Evolutionary conservation across 2,888 invertebrate genomes (phyloP).

Genomic region (Caenorhabditis sp.): DNA sequence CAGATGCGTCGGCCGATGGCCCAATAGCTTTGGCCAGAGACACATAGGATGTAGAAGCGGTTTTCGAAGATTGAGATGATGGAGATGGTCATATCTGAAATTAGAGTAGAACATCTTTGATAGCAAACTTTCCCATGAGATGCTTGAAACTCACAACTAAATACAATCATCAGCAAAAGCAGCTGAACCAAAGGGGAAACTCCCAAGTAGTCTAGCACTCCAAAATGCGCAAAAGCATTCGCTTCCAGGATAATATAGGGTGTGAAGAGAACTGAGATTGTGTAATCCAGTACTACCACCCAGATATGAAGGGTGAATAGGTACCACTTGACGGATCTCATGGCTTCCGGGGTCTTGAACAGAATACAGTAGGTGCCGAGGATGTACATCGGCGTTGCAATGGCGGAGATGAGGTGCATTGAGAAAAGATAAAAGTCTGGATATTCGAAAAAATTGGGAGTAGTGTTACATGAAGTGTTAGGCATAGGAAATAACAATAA

Average conservation of each 20-base stretch:
- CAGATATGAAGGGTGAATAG: slow-evolving; percentile 12
- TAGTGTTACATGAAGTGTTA: too few relatives aligned
- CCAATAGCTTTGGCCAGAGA: not conserved
- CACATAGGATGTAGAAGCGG: slow-evolving; percentile 1
- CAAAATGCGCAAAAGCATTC: too few relatives aligned
- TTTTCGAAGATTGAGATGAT: not conserved
- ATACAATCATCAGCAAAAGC: too few relatives aligned
- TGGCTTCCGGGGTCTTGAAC: slow-evolving; percentile 30
- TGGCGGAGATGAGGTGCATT: slow-evolving; percentile 1
- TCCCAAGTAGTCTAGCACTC: too few relatives aligned
- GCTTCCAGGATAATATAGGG: slow-evolving; percentile 7
- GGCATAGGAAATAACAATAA: too few relatives aligned
- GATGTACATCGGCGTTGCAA: slow-evolving; percentile 20
- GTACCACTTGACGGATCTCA: slow-evolving; percentile 29
- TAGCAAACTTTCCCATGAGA: too few relatives aligned
- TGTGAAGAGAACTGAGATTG: not conserved
- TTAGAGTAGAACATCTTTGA: too few relatives aligned
- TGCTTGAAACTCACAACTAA: too few relatives aligned
- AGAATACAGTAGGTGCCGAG: slow-evolving; percentile 27
- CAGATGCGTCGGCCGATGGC: not conserved
- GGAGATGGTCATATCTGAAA: not conserved
- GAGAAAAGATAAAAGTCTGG: slow-evolving; percentile 2
- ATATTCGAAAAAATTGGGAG: not conserved
- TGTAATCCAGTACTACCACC: not conserved
- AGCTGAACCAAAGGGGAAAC: too few relatives aligned